These are phyloP conservation scores for Eristalinus aeneus DNA, from an alignment of 2,888 invertebrate genomes.

Conservation along the genomic window DNA sequence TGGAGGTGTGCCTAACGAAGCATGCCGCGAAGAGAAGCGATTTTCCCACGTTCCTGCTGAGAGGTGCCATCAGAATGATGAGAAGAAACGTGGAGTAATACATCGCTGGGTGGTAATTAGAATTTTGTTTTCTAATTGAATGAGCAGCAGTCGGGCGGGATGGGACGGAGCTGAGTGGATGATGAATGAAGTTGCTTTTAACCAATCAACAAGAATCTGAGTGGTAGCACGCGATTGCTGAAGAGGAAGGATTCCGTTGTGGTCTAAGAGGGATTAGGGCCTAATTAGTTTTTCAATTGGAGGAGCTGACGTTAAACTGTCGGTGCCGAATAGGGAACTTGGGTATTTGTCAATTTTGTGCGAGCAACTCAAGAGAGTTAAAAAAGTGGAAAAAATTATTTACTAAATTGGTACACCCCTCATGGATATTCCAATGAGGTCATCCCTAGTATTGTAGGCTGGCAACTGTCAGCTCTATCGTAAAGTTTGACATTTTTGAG, in stretches of 20 bases:
- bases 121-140: slow-evolving; percentile 18
- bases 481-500: no score
- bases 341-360: no score
- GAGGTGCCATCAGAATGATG: slow-evolving; percentile 14
- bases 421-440: no score
- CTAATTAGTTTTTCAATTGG: no score
- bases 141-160: neutral
- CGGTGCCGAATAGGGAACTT: no score
- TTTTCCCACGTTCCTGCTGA: slow-evolving; percentile 58
- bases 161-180: neutral
- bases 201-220: neutral
- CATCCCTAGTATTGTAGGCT: no score
- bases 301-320: no score
- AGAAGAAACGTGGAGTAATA: slow-evolving; percentile 12
- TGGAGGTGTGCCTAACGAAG: slow-evolving; percentile 26
- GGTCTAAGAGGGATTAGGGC: no score
- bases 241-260: neutral
- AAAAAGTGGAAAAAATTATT: no score
- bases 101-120: slow-evolving; percentile 12
- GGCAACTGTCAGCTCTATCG: no score
- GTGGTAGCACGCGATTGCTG: neutral
- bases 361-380: no score
- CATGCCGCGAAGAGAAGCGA: slow-evolving; percentile 10
- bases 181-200: neutral
- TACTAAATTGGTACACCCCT: no score